Base-by-base conservation (phyloP, 2,888 invertebrate species). In the Pammene fasciana region DNA sequence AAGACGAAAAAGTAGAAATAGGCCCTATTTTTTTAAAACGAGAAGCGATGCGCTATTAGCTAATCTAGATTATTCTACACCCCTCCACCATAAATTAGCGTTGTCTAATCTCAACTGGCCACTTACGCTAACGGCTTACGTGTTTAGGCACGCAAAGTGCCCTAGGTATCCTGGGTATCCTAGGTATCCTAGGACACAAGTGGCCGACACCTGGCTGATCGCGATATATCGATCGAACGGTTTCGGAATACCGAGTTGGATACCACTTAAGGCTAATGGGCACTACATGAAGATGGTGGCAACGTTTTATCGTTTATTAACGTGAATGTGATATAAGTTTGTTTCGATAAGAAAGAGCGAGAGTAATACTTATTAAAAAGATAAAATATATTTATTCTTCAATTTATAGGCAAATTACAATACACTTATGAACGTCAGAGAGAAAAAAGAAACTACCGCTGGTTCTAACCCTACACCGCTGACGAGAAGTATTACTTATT, bases 161-260 rank as follows among this genome's bases (percentile, higher is more conserved):
- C 36, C 48, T 57, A 71, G 62, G 67, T 67, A 26, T 26, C 1
- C 26, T 26, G 26, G 4, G 26, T 26, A 26, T 26, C 26, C 52
- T 41, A 50, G 48, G 18, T 13, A 65, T 65, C 50, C 16, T 48
- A 16, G 50, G 71, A 82, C 71, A 50, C 74, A 78, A 74, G 79
- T 78, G 84, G 76, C 70, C 82, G 76, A 72, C 87, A 88, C 87
- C 88, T 88, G 89, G 76, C 75, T 80, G 86, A 87, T 85, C 81
- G 76, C 73, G 74, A 78, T 79, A 86, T 87, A 87, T 88, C 87
- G 80, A 85, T 82, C 79, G 81, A 75, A 73, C 67, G 67, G 71
- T 72, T 71, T 48, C 38, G 41, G 65, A 72, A 70, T 65, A 70
- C 14, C 7, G 34, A 34, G 5, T 59, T 59, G 11, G 16, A 16